A percentile compares a stretch with the other conserved stretches of the same genome.
phyloP scores from a whole-genome alignment of 2,797 vertebrate species.

The Danio tinwini region DNA sequence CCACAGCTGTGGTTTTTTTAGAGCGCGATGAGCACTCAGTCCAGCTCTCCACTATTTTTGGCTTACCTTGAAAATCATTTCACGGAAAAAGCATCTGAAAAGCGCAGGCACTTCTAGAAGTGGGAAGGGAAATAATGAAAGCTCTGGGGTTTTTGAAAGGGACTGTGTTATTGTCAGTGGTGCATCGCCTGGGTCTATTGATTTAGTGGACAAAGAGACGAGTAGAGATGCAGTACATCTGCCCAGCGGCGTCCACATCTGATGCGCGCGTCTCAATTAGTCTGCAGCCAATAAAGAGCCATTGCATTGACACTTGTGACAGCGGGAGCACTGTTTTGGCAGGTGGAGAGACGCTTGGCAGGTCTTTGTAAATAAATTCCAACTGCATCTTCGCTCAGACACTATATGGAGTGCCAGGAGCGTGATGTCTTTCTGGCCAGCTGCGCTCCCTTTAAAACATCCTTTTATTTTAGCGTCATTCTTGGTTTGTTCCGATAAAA shows the following conservation, averaged over 20 bases:
- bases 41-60: constrained; percentile 25
- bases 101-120: constrained; percentile 46
- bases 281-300: constrained; percentile 65
- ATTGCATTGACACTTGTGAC: constrained; percentile 72
- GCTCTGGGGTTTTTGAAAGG: constrained; percentile 48
- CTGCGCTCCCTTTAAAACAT: constrained; percentile 54
- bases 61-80: constrained; percentile 62
- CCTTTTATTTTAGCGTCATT: constrained; percentile 20
- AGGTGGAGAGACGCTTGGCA: constrained; percentile 71
- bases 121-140: constrained; percentile 48
- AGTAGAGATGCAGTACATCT: constrained; percentile 34
- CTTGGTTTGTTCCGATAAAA: constrained; percentile 50
- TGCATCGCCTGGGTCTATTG: constrained; percentile 58
- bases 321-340: constrained; percentile 73
- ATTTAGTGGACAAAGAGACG: constrained; percentile 60
- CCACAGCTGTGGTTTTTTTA: constrained; percentile 34
- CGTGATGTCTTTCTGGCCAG: constrained; percentile 53
- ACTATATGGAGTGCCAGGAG: constrained; percentile 68
- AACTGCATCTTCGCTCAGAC: constrained; percentile 77
- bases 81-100: constrained; percentile 31
- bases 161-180: constrained; percentile 40
- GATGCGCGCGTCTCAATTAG: constrained; percentile 67
- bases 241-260: constrained; percentile 59
- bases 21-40: not conserved
- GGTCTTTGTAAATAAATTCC: constrained; percentile 70